Evolutionary conservation across 2,113 vertebrate species (phyloP).

Genomic region (Lepus europaeus): DNA sequence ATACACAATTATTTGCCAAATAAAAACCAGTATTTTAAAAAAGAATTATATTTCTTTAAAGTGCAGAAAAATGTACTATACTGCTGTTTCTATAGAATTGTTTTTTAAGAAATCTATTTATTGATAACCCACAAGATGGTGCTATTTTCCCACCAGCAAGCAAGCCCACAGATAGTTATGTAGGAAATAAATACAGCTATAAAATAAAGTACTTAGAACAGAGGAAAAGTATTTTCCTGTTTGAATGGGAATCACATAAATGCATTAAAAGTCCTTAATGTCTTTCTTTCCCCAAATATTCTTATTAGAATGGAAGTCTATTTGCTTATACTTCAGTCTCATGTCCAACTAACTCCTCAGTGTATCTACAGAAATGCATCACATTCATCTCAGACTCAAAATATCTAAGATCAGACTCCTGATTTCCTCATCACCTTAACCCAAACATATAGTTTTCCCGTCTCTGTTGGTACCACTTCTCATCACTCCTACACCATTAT

Average conservation of each 20-base stretch:
- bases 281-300: background rate
- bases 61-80: background rate
- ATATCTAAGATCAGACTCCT: background rate
- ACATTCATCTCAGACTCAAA: background rate
- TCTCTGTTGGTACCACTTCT: background rate
- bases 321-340: background rate
- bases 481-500: background rate
- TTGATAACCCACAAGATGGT: slow-evolving; percentile 82
- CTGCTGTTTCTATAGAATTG: background rate
- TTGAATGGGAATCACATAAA: background rate
- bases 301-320: background rate
- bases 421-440: background rate
- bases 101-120: background rate
- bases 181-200: background rate
- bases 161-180: background rate
- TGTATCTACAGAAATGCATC: background rate
- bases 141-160: slow-evolving; percentile 70
- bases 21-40: background rate
- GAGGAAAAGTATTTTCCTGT: background rate
- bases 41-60: slow-evolving; percentile 32
- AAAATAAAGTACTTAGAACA: background rate
- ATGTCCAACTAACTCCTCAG: background rate
- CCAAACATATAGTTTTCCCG: background rate
- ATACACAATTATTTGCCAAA: background rate
- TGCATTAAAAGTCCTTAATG: background rate